Evolutionary conservation across 1,140 invertebrate species (phyloP).

Genomic region (Antheraea mylitta): DNA sequence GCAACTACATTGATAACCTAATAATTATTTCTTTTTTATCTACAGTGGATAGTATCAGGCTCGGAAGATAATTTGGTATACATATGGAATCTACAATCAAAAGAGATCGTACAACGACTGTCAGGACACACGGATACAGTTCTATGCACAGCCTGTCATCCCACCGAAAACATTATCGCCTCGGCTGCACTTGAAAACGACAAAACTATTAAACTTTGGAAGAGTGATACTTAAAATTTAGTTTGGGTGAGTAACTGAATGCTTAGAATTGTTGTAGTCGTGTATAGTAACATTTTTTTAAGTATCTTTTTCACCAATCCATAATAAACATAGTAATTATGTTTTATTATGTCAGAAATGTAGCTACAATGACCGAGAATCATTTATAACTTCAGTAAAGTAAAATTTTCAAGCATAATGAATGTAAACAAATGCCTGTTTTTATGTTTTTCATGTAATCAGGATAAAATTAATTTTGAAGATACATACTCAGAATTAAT

Average conservation of each 20-base stretch:
- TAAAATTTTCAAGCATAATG: no score
- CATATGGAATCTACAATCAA: constrained; percentile 99
- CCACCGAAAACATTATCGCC: constrained; percentile 99
- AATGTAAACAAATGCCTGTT: no score
- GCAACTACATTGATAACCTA: no score
- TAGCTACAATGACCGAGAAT: no score
- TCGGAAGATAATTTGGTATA: constrained; percentile 99
- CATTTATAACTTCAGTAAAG: no score
- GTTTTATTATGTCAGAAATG: no score
- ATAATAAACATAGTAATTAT: no score
- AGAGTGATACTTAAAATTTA: constrained; percentile 92
- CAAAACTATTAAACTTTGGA: constrained; percentile 99
- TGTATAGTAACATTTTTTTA: no score
- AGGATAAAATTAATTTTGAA: no score
- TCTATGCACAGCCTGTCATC: constrained; percentile 98
- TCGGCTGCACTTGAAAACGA: constrained; percentile 99
- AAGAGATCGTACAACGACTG: constrained; percentile 99
- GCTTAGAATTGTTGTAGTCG: neutral
- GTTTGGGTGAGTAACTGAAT: constrained; percentile 33
- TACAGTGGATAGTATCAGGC: constrained; percentile 99
- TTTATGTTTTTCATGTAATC: no score
- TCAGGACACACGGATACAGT: constrained; percentile 98
- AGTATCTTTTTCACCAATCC: no score
- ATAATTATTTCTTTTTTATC: constrained; percentile 3
- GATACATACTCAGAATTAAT: no score